phyloP scores from a whole-genome alignment of 2,113 vertebrate genomes.

The Odontophorus gujanensis region DNA sequence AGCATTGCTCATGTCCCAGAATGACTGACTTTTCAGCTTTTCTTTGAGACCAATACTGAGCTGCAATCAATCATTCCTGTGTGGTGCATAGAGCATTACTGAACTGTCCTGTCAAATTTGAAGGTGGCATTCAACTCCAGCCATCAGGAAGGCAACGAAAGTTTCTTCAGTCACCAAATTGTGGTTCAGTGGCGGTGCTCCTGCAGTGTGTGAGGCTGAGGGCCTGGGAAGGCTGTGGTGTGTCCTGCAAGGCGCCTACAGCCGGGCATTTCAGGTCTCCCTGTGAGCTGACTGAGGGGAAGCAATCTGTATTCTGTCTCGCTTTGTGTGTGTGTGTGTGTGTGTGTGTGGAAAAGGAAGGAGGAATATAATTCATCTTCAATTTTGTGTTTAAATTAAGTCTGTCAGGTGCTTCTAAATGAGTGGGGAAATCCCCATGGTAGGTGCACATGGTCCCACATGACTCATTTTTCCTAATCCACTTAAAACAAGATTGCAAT shows the following conservation, averaged over 20 bases:
- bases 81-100: background rate
- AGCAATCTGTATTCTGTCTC: slow-evolving; percentile 26
- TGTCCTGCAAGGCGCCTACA: slow-evolving; percentile 48
- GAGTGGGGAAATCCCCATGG: background rate
- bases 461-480: slow-evolving; percentile 28
- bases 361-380: background rate
- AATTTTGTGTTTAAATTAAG: background rate
- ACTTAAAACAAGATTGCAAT: background rate
- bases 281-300: slow-evolving; percentile 56
- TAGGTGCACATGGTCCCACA: background rate
- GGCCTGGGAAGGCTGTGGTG: slow-evolving; percentile 43
- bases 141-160: slow-evolving; percentile 17
- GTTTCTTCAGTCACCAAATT: slow-evolving; percentile 30
- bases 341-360: background rate
- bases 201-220: background rate
- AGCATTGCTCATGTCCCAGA: background rate
- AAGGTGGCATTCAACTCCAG: slow-evolving; percentile 27
- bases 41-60: background rate
- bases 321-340: background rate
- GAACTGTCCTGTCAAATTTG: slow-evolving; percentile 21
- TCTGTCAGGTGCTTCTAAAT: background rate
- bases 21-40: background rate
- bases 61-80: background rate
- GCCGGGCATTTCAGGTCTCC: slow-evolving; percentile 65
- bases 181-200: background rate